Conservation (phyloP, 1,140 invertebrate species). For the Drosophila kurseongensis region DNA sequence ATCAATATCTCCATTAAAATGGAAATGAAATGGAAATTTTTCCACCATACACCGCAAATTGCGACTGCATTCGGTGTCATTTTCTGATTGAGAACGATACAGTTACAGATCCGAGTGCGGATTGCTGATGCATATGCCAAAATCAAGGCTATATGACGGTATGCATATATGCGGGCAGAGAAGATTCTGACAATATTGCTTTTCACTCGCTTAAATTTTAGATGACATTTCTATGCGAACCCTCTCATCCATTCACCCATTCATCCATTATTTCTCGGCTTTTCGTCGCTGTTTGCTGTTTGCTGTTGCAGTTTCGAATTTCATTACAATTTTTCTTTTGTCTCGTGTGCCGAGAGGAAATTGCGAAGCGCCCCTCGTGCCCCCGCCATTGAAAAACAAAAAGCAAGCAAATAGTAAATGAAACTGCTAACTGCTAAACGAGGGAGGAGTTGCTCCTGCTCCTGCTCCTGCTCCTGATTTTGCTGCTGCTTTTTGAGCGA, state of each 20-base stretch:
- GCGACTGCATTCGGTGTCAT: constrained; percentile 39
- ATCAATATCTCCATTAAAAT: constrained; percentile 52
- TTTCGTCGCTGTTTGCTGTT: constrained; percentile 48
- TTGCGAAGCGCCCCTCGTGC: constrained; percentile 32
- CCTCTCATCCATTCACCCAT: constrained; percentile 43
- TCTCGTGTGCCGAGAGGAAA: constrained; percentile 62
- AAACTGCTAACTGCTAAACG: constrained; percentile 63
- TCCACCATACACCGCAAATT: constrained; percentile 12
- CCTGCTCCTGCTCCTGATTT: background rate
- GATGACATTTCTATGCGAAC: constrained; percentile 69
- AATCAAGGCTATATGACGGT: constrained; percentile 57
- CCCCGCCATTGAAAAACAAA: constrained; percentile 14
- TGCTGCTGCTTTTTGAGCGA: constrained; percentile 45
- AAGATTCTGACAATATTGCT: constrained; percentile 29
- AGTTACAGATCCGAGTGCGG: constrained; percentile 15
- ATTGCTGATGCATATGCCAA: constrained; percentile 40
- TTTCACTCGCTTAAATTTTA: constrained; percentile 68
- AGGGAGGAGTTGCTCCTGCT: constrained; percentile 9
- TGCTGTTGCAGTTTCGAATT: constrained; percentile 73
- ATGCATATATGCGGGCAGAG: constrained; percentile 18
- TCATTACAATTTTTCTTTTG: constrained; percentile 77
- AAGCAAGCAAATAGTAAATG: constrained; percentile 49
- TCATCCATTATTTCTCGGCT: constrained; percentile 24
- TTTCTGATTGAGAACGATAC: constrained; percentile 15
- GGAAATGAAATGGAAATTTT: constrained; percentile 52